Percentiles rank a stretch among this genome's conserved stretches.
Conservation (phyloP, 1,140 invertebrate species). For the Calycopis cecrops region DNA sequence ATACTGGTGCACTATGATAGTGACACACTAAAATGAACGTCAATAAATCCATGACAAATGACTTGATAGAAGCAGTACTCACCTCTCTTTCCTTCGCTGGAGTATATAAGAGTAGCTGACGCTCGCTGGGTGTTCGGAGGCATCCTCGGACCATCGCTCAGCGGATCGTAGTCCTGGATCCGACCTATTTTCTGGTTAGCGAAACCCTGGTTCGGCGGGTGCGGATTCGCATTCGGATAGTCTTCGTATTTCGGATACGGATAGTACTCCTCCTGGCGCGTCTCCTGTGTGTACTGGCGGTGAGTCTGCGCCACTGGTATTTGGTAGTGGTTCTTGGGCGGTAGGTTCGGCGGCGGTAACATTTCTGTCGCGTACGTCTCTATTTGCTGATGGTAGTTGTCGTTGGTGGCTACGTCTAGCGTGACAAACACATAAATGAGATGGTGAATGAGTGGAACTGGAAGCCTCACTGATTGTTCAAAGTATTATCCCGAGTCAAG, state of each 20-base stretch:
- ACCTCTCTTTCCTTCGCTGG: slow-evolving; percentile 59
- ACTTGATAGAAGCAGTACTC: slow-evolving; percentile 16
- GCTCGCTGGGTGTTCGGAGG: slow-evolving; percentile 85
- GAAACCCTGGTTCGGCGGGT: slow-evolving; percentile 51
- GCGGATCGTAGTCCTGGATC: slow-evolving; percentile 88
- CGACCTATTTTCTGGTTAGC: slow-evolving; percentile 76
- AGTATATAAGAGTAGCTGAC: slow-evolving; percentile 87
- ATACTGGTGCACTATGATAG: too few relatives aligned
- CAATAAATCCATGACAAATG: not conserved
- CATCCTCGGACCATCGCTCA: slow-evolving; percentile 81
- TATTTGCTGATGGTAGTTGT: slow-evolving; percentile 66
- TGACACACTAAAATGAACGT: too few relatives aligned
- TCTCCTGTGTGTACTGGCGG: slow-evolving; percentile 31
- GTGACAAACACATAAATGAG: slow-evolving; percentile 22
- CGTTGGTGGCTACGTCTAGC: slow-evolving; percentile 53
- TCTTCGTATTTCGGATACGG: slow-evolving; percentile 50
- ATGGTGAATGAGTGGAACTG: not conserved
- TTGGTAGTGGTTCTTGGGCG: slow-evolving; percentile 61
- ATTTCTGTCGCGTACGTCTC: slow-evolving; percentile 68
- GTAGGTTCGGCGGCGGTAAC: slow-evolving; percentile 55
- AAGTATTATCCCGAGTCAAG: too few relatives aligned
- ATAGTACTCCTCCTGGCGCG: slow-evolving; percentile 43
- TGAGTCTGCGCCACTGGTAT: slow-evolving; percentile 34
- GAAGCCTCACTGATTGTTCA: slow-evolving; percentile 12
- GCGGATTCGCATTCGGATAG: slow-evolving; percentile 57